Conservation (phyloP, 2,888 invertebrate genomes). For the Exephanes ischioxanthus region DNA sequence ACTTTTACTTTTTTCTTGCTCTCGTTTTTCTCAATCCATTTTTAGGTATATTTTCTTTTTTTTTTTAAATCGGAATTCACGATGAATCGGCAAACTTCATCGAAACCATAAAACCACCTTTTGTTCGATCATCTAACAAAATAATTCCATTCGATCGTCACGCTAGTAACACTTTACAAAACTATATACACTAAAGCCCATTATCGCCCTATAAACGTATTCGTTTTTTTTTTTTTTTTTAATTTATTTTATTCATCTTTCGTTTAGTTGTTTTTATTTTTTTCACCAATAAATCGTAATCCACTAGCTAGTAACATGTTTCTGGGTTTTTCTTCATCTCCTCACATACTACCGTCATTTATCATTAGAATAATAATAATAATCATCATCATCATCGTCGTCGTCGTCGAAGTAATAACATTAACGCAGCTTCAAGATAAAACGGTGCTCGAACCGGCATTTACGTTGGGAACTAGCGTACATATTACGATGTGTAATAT, state of each 20-base stretch:
- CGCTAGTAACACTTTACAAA: slow-evolving; percentile 83
- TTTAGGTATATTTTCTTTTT: not conserved
- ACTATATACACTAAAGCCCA: slow-evolving; percentile 84
- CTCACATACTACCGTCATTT: slow-evolving; percentile 6
- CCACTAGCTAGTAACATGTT: slow-evolving; percentile 63
- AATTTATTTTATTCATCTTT: slow-evolving; percentile 63
- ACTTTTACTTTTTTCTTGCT: not conserved
- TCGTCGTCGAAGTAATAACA: slow-evolving; percentile 74
- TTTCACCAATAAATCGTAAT: slow-evolving; percentile 58
- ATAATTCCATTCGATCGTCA: slow-evolving; percentile 68
- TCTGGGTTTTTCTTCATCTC: slow-evolving; percentile 14
- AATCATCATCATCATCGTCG: slow-evolving; percentile 72
- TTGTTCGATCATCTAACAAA: slow-evolving; percentile 27
- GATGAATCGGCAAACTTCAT: slow-evolving; percentile 47
- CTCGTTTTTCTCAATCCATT: slow-evolving; percentile 1
- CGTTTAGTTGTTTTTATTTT: slow-evolving; percentile 55
- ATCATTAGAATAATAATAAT: slow-evolving; percentile 53
- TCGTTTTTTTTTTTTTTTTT: slow-evolving; percentile 71
- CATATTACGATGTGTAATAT: slow-evolving; percentile 57
- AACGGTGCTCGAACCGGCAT: slow-evolving; percentile 69
- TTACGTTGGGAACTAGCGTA: slow-evolving; percentile 75
- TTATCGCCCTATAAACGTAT: slow-evolving; percentile 78
- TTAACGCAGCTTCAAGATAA: slow-evolving; percentile 76
- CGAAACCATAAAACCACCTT: slow-evolving; percentile 4
- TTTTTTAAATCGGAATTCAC: slow-evolving; percentile 16